Evolutionary conservation across 2,797 vertebrate species (phyloP).

Genomic region (Urophycis tenuis): DNA sequence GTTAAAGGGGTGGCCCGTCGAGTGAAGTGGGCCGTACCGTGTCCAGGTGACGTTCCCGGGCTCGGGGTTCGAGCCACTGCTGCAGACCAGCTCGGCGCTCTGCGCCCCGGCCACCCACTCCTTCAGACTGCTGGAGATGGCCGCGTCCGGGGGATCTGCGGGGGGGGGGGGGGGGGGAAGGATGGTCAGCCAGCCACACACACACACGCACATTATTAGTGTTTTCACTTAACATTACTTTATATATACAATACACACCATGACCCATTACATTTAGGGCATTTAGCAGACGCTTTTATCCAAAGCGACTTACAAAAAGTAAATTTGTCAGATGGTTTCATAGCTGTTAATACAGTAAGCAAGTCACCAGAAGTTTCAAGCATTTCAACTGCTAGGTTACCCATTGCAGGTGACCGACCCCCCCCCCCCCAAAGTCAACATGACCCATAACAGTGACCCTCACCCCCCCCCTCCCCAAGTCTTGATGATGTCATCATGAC

Average conservation of each 20-base stretch:
- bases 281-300: too few species aligned
- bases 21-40: slow-evolving; percentile 56
- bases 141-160: slow-evolving; percentile 69
- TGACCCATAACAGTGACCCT: too few species aligned
- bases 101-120: slow-evolving; percentile 53
- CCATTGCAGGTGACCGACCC: too few species aligned
- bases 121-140: slow-evolving; percentile 34
- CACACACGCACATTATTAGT: slow-evolving; percentile 8
- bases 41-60: slow-evolving; percentile 67
- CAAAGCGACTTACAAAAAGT: too few species aligned
- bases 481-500: too few species aligned
- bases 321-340: too few species aligned
- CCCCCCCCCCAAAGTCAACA: too few species aligned
- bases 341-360: too few species aligned
- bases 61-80: slow-evolving; percentile 55
- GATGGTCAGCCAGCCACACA: slow-evolving; percentile 3
- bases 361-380: too few species aligned
- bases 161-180: not conserved
- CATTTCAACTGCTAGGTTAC: too few species aligned
- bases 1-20: not conserved
- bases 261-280: too few species aligned
- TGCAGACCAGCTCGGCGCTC: slow-evolving; percentile 60
- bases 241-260: not conserved
- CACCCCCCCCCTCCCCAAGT: too few species aligned
- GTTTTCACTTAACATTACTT: not conserved